Evolutionary conservation across 2,113 vertebrate species (phyloP).

Genomic region (Ramphastos sulfuratus): DNA sequence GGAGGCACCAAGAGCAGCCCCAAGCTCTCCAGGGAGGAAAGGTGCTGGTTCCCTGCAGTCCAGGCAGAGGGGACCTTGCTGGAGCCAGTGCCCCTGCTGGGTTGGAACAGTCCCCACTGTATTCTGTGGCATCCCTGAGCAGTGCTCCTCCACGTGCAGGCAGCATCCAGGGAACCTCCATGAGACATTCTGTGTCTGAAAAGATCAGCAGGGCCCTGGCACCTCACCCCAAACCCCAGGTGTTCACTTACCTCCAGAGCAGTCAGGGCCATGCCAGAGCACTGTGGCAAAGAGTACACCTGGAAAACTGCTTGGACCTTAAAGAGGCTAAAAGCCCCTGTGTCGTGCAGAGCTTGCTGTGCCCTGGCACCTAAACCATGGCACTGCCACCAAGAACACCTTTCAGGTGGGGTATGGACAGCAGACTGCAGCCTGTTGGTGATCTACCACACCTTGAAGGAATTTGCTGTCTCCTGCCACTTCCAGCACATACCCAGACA

Average conservation of each 20-base stretch:
- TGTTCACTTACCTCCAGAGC: accelerated
- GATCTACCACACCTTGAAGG: accelerated
- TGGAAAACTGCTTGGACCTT: not conserved
- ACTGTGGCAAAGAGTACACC: accelerated
- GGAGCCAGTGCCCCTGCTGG: not conserved
- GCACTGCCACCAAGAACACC: not conserved
- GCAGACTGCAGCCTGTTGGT: not conserved
- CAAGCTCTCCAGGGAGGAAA: not conserved
- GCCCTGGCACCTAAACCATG: not conserved
- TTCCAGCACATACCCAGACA: not conserved
- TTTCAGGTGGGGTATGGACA: no score
- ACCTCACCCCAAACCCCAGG: no score
- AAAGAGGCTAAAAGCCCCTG: not conserved
- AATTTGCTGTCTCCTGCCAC: not conserved
- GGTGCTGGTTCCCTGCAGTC: accelerated
- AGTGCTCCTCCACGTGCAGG: not conserved
- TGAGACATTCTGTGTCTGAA: accelerated
- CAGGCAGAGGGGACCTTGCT: not conserved
- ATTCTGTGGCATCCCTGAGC: accelerated
- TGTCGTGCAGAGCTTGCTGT: not conserved
- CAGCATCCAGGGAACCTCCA: accelerated
- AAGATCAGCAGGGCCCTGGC: not conserved
- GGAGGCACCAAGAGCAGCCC: not conserved
- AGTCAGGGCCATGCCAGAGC: no score
- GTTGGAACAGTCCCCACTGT: not conserved